Conservation (phyloP, 2,888 invertebrate species). For the Pterostichus niger region DNA sequence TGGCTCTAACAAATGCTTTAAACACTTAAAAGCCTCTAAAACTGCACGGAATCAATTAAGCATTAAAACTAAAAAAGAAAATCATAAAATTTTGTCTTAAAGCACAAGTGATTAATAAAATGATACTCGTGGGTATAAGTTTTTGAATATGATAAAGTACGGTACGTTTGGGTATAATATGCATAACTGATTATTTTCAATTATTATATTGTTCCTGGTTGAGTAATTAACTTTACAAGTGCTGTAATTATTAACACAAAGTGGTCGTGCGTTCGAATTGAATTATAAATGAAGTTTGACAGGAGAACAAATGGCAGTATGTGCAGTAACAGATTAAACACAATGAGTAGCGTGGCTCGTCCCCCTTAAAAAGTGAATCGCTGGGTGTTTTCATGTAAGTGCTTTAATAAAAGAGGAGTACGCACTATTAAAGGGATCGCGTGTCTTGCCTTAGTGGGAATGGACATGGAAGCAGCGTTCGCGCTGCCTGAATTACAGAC, state of each 20-base stretch:
- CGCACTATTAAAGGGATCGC: constrained; percentile 64
- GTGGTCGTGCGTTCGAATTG: constrained; percentile 32
- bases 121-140: constrained; percentile 37
- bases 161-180: constrained; percentile 38
- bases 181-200: constrained; percentile 43
- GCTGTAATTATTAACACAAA: constrained; percentile 48
- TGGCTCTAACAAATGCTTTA: constrained; percentile 53
- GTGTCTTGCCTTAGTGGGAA: constrained; percentile 49
- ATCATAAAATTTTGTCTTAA: background rate
- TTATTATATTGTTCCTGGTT: constrained; percentile 50
- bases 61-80: constrained; percentile 26
- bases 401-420: constrained; percentile 65
- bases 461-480: constrained; percentile 53
- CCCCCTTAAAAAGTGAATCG: constrained; percentile 57
- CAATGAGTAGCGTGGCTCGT: constrained; percentile 54
- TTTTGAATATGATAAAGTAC: constrained; percentile 48
- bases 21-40: constrained; percentile 55
- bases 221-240: constrained; percentile 46
- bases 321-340: constrained; percentile 44
- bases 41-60: constrained; percentile 50
- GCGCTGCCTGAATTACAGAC: constrained; percentile 60
- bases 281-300: constrained; percentile 53
- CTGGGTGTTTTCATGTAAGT: constrained; percentile 59
- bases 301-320: constrained; percentile 48
- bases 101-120: constrained; percentile 13